Evolutionary conservation across 2,888 invertebrate genomes (phyloP).

Genomic region (Polietes domitor): DNA sequence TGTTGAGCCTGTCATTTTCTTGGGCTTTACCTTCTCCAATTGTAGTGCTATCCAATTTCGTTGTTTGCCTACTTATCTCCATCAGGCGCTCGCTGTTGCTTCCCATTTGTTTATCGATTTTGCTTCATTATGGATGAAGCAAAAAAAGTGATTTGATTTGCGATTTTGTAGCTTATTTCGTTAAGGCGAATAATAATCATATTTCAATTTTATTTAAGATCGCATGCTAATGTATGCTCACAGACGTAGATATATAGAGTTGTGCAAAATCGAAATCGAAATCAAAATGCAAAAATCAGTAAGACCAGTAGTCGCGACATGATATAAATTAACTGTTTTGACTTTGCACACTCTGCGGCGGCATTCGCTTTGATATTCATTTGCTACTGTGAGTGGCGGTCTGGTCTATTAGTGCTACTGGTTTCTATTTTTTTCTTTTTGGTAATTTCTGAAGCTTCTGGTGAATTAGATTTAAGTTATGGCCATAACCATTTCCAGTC

Average conservation of each 20-base stretch:
- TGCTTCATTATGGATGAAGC: constrained; percentile 10
- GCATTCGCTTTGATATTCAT: constrained; percentile 41
- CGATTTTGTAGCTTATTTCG: constrained; percentile 10
- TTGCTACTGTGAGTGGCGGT: constrained; percentile 28
- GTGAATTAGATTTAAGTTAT: constrained; percentile 8
- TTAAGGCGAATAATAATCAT: constrained; percentile 31
- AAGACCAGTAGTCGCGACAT: constrained; percentile 80
- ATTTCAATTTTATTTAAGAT: constrained; percentile 45
- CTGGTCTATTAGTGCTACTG: neutral
- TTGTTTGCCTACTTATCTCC: neutral
- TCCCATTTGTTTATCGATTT: neutral
- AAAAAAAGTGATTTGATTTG: constrained; percentile 21
- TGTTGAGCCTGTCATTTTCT: too few species aligned
- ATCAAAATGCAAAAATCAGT: constrained; percentile 77
- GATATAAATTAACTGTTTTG: constrained; percentile 80
- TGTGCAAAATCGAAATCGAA: constrained; percentile 17
- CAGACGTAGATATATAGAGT: neutral
- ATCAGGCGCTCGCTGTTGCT: too few species aligned
- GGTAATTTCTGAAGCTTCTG: neutral
- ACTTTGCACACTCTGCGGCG: constrained; percentile 72
- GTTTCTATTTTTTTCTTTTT: neutral
- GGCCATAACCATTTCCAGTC: neutral
- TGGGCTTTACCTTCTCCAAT: too few species aligned
- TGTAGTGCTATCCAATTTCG: neutral
- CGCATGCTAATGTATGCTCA: neutral